Conservation (phyloP, 2,797 vertebrate species). For the Dallia pectoralis region DNA sequence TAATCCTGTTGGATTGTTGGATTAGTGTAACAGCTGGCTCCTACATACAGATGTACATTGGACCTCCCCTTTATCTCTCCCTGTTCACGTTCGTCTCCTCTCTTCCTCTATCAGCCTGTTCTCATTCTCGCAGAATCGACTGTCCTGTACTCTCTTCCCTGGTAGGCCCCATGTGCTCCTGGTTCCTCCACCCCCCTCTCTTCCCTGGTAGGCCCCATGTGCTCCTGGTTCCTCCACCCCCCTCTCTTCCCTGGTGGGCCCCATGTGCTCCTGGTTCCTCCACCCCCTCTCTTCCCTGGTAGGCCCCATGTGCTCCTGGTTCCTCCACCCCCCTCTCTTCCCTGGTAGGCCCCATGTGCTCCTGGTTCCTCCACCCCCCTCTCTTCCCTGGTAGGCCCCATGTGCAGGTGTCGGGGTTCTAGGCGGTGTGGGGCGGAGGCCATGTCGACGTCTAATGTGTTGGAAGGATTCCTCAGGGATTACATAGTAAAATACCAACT, state of each 20-base stretch:
- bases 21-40: slow-evolving; percentile 74
- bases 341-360: not conserved
- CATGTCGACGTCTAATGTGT: no score
- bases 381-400: not conserved
- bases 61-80: slow-evolving; percentile 8
- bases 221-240: not conserved
- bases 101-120: slow-evolving; percentile 25
- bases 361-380: not conserved
- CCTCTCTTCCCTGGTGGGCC: not conserved
- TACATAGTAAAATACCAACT: no score
- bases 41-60: slow-evolving; percentile 63
- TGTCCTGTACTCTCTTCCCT: not conserved
- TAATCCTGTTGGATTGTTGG: slow-evolving; percentile 76
- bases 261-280: no score
- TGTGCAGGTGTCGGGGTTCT: no score
- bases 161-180: not conserved
- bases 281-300: no score
- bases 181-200: not conserved
- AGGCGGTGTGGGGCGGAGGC: no score
- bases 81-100: not conserved
- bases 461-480: no score
- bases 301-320: not conserved
- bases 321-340: not conserved
- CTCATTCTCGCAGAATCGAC: not conserved
- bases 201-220: not conserved